Base-by-base conservation (phyloP, 2,797 vertebrate species). In the Echiichthys vipera region DNA sequence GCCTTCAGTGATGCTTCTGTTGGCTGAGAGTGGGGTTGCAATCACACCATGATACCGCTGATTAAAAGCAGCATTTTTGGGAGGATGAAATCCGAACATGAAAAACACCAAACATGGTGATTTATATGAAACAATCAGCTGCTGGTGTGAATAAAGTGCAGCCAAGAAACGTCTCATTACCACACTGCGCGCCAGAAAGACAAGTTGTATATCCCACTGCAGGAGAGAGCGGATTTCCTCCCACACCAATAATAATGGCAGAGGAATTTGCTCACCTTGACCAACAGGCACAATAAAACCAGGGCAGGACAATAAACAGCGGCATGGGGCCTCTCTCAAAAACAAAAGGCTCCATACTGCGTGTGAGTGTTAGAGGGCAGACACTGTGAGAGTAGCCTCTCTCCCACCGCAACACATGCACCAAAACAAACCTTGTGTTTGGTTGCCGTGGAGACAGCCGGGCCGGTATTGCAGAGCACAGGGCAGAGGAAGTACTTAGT, bases 341-440 rank as follows among this genome's bases (percentile, higher is more conserved):
- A 89, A 91, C 86, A 88, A 87, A 89, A 70, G 84, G 49, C 63
- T 74, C 45, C 20, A 17, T 17, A 5, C 64, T 70, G 71, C 10
- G 53, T 64, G 73, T 24, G 71, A 64, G 55, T 56, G 81, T 57
- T 70, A 56, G 76, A 69, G 71, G 43, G 61, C 0, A 66, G 81
- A 64, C 56, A 5, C 47, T 49, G 63, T 63, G 57, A 68, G 55
- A 69, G 78, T 13, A 36, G 73, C 66, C 83, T 81, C 64, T 66
- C 63, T 77, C 70, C 85, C 73, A 68, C 74, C 29, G 72, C 70
- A 65, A 74, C 71, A 57, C 69, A 67, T 85, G 86, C 82, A 85
- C 87, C 91, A 91, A 81, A 94, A 94, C 91, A 94, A 89, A 88
- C 61, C 77, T 43, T 2, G 13, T 95, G 94, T 95, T 95, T 94